Evolutionary conservation across 2,797 vertebrate species (phyloP).

Genomic region (Lacerta bilineata): DNA sequence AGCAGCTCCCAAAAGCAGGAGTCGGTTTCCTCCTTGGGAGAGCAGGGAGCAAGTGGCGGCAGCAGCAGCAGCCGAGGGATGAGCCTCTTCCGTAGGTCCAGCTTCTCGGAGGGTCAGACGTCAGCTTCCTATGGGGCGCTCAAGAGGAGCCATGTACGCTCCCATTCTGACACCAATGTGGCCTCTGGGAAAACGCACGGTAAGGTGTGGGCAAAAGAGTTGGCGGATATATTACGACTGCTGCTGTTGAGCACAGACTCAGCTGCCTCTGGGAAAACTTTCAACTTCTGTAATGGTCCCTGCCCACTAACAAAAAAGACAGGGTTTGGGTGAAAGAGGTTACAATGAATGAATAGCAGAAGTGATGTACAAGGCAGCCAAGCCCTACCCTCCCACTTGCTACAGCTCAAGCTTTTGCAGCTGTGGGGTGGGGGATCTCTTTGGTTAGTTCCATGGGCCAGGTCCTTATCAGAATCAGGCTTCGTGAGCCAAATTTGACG

Average conservation of each 20-base stretch:
- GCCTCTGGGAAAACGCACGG: conserved; percentile 87
- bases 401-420: neutral
- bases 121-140: conserved; percentile 64
- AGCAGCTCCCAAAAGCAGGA: conserved; percentile 80
- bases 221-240: neutral
- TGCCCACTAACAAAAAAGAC: neutral
- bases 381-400: neutral
- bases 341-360: neutral
- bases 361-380: too few species aligned
- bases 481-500: too few species aligned
- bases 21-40: conserved; percentile 69
- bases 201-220: conserved; percentile 67
- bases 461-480: too few species aligned
- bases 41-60: conserved; percentile 58
- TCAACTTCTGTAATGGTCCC: neutral
- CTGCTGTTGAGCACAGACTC: neutral
- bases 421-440: neutral
- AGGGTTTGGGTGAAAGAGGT: too few species aligned
- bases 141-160: conserved; percentile 89
- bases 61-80: conserved; percentile 66
- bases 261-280: too few species aligned
- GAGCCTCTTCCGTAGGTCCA: conserved; percentile 85
- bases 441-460: too few species aligned
- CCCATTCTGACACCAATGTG: conserved; percentile 92
- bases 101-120: conserved; percentile 92